Conservation (phyloP, 2,797 vertebrate species). For the Centropyge bicolor region DNA sequence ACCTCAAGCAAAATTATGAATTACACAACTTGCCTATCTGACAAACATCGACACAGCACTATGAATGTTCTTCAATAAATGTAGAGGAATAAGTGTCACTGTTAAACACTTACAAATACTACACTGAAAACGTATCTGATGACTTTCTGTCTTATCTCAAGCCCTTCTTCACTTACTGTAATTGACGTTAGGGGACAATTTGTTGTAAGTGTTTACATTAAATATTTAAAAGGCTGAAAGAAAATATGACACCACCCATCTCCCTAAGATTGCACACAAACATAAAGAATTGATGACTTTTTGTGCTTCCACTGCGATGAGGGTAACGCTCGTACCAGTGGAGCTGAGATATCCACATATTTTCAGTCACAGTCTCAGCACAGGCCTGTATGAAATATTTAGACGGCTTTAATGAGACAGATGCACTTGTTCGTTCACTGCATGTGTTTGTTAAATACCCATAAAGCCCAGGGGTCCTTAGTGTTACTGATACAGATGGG, state of each 20-base stretch:
- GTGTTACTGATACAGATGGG: conserved; percentile 71
- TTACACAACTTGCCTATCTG: neutral
- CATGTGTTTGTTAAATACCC: conserved; percentile 80
- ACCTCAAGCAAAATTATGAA: conserved; percentile 1
- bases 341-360: conserved; percentile 56
- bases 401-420: conserved; percentile 80
- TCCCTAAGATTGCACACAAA: conserved; percentile 65
- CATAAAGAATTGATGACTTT: conserved; percentile 84
- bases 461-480: conserved; percentile 70
- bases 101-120: conserved; percentile 32
- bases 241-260: conserved; percentile 67
- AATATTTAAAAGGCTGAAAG: conserved; percentile 81
- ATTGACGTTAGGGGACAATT: conserved; percentile 82
- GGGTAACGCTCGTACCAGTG: conserved; percentile 46
- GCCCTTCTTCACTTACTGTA: conserved; percentile 60
- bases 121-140: conserved; percentile 45
- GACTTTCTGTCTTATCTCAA: conserved; percentile 45
- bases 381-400: conserved; percentile 78
- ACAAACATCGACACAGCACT: neutral
- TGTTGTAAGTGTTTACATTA: conserved; percentile 83
- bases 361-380: conserved; percentile 56
- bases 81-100: conserved; percentile 16
- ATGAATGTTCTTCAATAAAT: conserved; percentile 18
- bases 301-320: conserved; percentile 62
- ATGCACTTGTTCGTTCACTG: conserved; percentile 74